Percentiles rank a stretch among this genome's conserved stretches.
phyloP scores from a whole-genome alignment of 2,113 vertebrate species.

The Paratilapia polleni region DNA sequence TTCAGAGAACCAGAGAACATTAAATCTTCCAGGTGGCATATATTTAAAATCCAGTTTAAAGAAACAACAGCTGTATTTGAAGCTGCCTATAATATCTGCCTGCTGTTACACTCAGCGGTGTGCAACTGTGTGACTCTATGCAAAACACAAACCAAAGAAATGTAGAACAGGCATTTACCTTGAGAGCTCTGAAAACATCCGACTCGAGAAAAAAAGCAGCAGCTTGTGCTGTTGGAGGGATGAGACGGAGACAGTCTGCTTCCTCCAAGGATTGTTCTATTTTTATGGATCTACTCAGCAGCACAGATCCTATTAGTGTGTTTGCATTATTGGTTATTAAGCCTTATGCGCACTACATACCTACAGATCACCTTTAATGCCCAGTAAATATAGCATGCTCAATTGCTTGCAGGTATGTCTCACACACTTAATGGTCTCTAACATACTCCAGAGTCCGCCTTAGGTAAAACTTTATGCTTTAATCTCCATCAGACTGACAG shows the following conservation, averaged over 20 bases:
- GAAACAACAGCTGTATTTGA: background rate
- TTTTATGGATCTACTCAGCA: conserved; percentile 54
- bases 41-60: background rate
- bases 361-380: conserved; percentile 20
- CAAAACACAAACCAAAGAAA: background rate
- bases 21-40: background rate
- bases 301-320: conserved; percentile 68
- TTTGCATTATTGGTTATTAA: conserved; percentile 55
- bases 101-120: background rate
- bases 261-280: conserved; percentile 55
- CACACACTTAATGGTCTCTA: conserved; percentile 16
- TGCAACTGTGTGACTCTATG: background rate
- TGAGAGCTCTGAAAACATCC: conserved; percentile 7
- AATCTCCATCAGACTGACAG: conserved; percentile 46
- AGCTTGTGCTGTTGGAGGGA: conserved; percentile 13
- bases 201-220: conserved; percentile 6
- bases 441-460: conserved; percentile 19
- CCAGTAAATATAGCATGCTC: background rate
- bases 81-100: background rate
- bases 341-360: conserved; percentile 1
- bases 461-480: conserved; percentile 48
- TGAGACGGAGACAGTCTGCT: conserved; percentile 3
- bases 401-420: conserved; percentile 19
- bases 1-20: background rate
- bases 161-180: conserved; percentile 35